Evolutionary conservation across 1,140 invertebrate species (phyloP).

Genomic region (Dendrolimus kikuchii): DNA sequence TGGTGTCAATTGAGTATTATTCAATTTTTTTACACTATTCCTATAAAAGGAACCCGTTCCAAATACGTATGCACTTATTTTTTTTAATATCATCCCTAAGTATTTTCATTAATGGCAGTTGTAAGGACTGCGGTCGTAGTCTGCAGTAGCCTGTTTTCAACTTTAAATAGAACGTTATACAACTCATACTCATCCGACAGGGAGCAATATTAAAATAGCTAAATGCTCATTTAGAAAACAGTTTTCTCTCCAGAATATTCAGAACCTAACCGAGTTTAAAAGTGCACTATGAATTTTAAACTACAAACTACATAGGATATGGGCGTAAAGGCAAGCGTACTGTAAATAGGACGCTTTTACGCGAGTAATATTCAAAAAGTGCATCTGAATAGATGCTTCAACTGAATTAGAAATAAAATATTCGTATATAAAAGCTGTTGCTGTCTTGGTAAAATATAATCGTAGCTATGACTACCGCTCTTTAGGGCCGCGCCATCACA

Average conservation of each 20-base stretch:
- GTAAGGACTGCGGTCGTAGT: not conserved
- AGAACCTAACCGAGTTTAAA: constrained; percentile 48
- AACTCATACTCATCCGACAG: constrained; percentile 10
- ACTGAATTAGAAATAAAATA: constrained; percentile 26
- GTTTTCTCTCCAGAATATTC: constrained; percentile 29
- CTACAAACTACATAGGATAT: constrained; percentile 44
- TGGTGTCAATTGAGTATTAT: too few species aligned
- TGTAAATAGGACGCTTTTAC: constrained; percentile 36
- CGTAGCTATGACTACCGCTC: not conserved
- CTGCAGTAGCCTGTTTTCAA: not conserved
- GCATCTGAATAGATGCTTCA: constrained; percentile 24
- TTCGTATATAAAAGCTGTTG: constrained; percentile 10
- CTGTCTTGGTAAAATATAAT: constrained; percentile 4
- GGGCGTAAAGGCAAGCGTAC: constrained; percentile 36
- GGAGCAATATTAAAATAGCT: constrained; percentile 30
- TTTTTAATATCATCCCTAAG: too few species aligned
- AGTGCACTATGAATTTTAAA: constrained; percentile 54
- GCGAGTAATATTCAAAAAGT: constrained; percentile 34
- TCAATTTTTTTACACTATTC: too few species aligned
- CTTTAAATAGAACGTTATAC: constrained; percentile 8
- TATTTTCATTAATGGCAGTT: not conserved
- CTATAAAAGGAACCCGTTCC: too few species aligned
- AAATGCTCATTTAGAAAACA: constrained; percentile 43
- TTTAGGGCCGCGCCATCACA: not conserved
- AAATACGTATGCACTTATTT: too few species aligned